Percentiles rank a stretch among this genome's conserved stretches.
These are phyloP conservation scores for Clunio marinus DNA, from an alignment of 2,888 invertebrate genomes.

Conservation along the genomic window DNA sequence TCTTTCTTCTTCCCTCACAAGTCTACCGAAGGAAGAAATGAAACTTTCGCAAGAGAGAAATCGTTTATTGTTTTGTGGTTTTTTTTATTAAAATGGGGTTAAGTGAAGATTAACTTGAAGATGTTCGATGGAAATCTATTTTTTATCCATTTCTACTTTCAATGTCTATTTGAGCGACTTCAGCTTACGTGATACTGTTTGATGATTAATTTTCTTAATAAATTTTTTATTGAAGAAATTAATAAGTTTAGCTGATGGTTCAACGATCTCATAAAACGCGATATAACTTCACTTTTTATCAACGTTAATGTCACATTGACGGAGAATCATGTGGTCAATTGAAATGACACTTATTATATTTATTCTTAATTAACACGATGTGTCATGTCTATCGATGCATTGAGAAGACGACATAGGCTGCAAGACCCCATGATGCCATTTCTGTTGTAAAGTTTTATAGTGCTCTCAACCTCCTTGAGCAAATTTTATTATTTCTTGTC, in stretches of 20 bases:
- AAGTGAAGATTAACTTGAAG: background rate
- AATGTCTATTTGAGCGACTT: no score
- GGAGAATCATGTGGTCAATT: slow-evolving; percentile 16
- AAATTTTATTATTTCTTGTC: background rate
- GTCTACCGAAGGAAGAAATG: background rate
- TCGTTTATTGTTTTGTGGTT: slow-evolving; percentile 3
- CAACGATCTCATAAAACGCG: background rate
- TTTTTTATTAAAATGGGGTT: background rate
- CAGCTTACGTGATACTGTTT: no score
- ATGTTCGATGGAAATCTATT: no score
- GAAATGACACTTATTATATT: background rate
- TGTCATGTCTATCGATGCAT: slow-evolving; percentile 22
- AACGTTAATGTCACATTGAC: background rate
- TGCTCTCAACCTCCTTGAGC: background rate
- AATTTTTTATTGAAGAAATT: no score
- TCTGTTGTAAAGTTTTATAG: background rate
- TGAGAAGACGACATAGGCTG: background rate
- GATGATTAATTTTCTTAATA: no score
- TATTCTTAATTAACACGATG: slow-evolving; percentile 24
- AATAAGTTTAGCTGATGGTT: background rate
- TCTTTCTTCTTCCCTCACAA: slow-evolving; percentile 6
- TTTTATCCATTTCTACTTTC: no score
- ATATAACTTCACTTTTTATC: background rate
- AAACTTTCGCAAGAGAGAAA: slow-evolving; percentile 26
- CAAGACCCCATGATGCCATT: background rate